These are phyloP conservation scores for Epistrophe eligans DNA, from an alignment of 2,888 invertebrate species.

Conservation along the genomic window DNA sequence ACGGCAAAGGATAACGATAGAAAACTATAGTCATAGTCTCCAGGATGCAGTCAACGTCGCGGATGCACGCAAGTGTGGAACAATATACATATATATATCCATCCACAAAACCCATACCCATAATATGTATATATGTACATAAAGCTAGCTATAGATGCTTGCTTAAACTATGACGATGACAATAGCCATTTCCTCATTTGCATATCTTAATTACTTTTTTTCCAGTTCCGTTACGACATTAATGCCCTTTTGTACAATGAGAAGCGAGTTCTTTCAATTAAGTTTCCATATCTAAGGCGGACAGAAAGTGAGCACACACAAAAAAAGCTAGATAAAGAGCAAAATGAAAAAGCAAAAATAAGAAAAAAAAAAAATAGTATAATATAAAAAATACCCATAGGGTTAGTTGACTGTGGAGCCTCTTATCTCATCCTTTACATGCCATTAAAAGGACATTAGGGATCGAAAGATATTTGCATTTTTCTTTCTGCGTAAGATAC, in stretches of 20 bases:
- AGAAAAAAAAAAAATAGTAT: neutral
- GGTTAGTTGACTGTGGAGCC: conserved; percentile 67
- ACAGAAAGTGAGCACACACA: conserved; percentile 37
- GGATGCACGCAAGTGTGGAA: conserved; percentile 41
- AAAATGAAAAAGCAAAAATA: conserved; percentile 7
- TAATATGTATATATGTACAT: neutral
- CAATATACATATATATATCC: neutral
- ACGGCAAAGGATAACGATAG: conserved; percentile 39
- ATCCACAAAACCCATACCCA: conserved; percentile 2
- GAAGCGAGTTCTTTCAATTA: conserved; percentile 73
- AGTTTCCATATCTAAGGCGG: conserved; percentile 64
- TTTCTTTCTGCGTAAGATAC: conserved; percentile 46
- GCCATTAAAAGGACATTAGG: conserved; percentile 76
- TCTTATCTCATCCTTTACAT: conserved; percentile 76
- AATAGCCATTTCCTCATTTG: conserved; percentile 75
- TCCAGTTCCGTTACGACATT: conserved; percentile 72
- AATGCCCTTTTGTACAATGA: conserved; percentile 67
- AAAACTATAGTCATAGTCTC: conserved; percentile 37
- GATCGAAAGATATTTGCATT: conserved; percentile 75
- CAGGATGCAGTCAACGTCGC: conserved; percentile 45
- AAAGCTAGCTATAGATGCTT: neutral
- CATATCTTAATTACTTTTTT: conserved; percentile 76
- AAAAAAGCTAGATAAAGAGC: conserved; percentile 19
- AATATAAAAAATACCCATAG: conserved; percentile 33
- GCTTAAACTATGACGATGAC: conserved; percentile 59